phyloP scores from a whole-genome alignment of 35 echinoderm and acorn worm species.

The Patiria miniata region DNA sequence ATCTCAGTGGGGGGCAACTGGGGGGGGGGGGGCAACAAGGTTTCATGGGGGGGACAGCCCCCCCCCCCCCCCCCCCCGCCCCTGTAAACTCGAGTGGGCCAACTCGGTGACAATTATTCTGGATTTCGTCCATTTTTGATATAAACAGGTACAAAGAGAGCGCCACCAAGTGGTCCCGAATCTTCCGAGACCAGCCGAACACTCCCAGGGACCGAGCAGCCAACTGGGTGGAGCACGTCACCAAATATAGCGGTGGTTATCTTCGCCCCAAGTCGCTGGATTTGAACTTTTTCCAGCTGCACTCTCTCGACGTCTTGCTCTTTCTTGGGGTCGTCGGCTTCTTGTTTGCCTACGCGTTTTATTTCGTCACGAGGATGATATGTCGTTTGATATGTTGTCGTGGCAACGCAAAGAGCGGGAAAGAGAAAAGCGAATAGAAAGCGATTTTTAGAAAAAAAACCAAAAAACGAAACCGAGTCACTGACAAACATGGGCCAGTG shows the following conservation, averaged over 20 bases:
- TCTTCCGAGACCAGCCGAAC: constrained; percentile 54
- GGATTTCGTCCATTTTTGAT: too few relatives aligned
- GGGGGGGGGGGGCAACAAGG: too few relatives aligned
- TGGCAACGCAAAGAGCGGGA: neutral
- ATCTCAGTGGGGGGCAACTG: too few relatives aligned
- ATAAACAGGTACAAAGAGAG: constrained; percentile 39
- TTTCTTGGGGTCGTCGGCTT: constrained; percentile 11
- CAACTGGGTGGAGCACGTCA: constrained; percentile 69
- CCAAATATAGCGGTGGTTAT: constrained; percentile 58
- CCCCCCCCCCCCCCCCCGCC: too few relatives aligned
- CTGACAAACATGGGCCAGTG: too few relatives aligned
- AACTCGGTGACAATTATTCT: too few relatives aligned
- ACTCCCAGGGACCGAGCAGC: constrained; percentile 43
- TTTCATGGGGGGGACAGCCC: too few relatives aligned
- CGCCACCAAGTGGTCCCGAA: constrained; percentile 38
- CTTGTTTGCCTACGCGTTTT: neutral
- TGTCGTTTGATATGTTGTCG: constrained; percentile 17
- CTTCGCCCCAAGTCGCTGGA: constrained; percentile 21
- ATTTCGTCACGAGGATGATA: neutral
- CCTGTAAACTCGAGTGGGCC: too few relatives aligned
- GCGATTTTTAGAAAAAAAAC: too few relatives aligned
- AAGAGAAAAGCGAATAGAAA: constrained; percentile 4
- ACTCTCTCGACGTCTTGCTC: constrained; percentile 32
- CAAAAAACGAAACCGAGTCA: too few relatives aligned
- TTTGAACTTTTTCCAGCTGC: constrained; percentile 41